A percentile compares a stretch with the other conserved stretches of the same genome.
Conservation (phyloP, 2,113 vertebrate genomes). For the Calyptommatus sinebrachiatus region DNA sequence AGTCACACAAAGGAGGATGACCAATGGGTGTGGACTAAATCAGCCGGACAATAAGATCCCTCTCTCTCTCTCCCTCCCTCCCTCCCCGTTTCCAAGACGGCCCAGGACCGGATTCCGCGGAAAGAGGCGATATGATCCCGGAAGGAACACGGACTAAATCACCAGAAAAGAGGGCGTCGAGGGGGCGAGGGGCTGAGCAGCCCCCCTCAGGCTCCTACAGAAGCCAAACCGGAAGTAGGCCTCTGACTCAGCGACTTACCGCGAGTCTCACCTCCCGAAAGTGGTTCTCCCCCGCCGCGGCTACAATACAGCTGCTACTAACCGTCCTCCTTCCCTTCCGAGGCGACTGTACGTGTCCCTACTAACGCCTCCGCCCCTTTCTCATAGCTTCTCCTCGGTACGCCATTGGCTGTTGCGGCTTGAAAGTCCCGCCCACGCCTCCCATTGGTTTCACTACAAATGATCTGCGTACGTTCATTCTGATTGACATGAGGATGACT, state of each 20-base stretch:
- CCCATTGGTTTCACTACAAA: background rate
- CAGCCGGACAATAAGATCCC: background rate
- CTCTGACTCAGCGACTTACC: background rate
- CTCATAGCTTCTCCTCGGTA: background rate
- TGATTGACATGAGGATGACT: background rate
- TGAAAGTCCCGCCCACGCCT: background rate
- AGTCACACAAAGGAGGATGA: background rate
- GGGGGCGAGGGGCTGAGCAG: background rate
- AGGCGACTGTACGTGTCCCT: background rate
- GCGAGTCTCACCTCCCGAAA: no score
- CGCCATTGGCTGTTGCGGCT: background rate
- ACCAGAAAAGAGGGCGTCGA: background rate
- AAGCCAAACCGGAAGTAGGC: background rate
- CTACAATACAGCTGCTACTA: background rate
- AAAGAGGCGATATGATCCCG: background rate
- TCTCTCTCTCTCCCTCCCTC: background rate
- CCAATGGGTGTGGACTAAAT: rapidly evolving
- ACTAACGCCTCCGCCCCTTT: background rate
- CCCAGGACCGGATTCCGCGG: background rate
- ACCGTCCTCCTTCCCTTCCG: background rate
- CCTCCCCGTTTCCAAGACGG: background rate
- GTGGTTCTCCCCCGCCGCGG: background rate
- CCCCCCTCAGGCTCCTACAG: background rate
- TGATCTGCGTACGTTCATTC: background rate
- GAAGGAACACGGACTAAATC: rapidly evolving